Evolutionary conservation across 2,888 invertebrate species (phyloP).

Genomic region (Adela reaumurella): DNA sequence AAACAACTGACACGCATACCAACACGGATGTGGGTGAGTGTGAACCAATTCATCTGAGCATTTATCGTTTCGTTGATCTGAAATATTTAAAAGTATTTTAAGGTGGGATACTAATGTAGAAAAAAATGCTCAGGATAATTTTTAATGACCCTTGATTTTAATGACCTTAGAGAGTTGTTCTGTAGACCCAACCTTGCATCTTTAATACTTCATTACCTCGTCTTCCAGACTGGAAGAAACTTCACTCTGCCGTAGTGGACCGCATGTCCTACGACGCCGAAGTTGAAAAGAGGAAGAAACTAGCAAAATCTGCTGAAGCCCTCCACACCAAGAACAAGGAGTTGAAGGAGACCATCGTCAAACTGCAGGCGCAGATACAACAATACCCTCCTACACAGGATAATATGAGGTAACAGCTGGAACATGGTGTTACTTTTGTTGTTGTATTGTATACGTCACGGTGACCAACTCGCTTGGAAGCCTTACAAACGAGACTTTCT

Average conservation of each 20-base stretch:
- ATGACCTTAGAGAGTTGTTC: too few relatives aligned
- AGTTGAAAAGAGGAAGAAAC: slow-evolving; percentile 41
- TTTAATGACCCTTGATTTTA: too few relatives aligned
- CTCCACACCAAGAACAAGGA: slow-evolving; percentile 50
- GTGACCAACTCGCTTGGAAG: neutral
- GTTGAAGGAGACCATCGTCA: slow-evolving; percentile 25
- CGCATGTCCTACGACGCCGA: slow-evolving; percentile 47
- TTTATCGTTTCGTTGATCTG: neutral
- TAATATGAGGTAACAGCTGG: slow-evolving; percentile 3
- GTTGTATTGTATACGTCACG: neutral
- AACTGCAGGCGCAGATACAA: slow-evolving; percentile 30
- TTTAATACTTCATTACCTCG: neutral
- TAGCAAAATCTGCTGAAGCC: slow-evolving; percentile 38
- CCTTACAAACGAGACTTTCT: too few relatives aligned
- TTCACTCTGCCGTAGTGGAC: slow-evolving; percentile 44
- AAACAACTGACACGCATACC: too few relatives aligned
- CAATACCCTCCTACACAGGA: slow-evolving; percentile 13
- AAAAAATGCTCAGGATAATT: too few relatives aligned
- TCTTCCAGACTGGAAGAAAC: slow-evolving; percentile 38
- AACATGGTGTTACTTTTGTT: neutral
- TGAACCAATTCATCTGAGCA: neutral
- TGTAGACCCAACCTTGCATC: too few relatives aligned
- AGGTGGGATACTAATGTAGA: too few relatives aligned
- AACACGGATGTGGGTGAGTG: too few relatives aligned
- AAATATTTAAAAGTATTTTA: neutral